Evolutionary conservation across 2,888 invertebrate genomes (phyloP), one percentile per base, ranked within the genome.

Genomic region (Cyclophora albipunctata): DNA sequence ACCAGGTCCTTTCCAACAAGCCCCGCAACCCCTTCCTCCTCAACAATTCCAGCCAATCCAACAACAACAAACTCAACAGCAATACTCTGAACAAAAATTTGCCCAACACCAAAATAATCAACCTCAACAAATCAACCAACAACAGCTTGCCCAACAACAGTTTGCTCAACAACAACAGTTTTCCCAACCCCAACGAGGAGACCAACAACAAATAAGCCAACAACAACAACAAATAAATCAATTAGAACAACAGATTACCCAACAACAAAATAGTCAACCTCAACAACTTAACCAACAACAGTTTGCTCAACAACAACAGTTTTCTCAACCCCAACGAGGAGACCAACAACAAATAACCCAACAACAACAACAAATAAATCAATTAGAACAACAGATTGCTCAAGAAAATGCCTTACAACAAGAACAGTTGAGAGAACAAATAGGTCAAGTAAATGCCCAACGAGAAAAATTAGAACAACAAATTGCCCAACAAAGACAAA

Each of bases 1-100:
- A 49, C 53, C 54, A 3, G 52, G 55, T 20, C 45, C 53, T n/a
- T 52, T 59, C 40, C 62, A 62, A 35, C 45, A 47, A 3, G 55
- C 57, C 20, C 41, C 52, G 34, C 53, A 51, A 47, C 48, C 42
- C 5, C 52, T 49, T 33, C 48, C 34, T 42, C 49, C 49, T 40
- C 45, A 44, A 7, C 4, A 42, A 6, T 54, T 52, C 34, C 52
- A 52, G 33, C 45, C 52, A 42, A 7, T 45, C 6, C 48, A 47
- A 34, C 40, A 43, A 43, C 43, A 43, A 43, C 43, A 43, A 7
- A 7, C 42, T 3, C 42, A 43, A 20, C 33, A 20, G 5, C 43
- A 43, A 20, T 33, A 43, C 20, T 5, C 3, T 4, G 6, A 42
- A 7, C 42, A 42, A 42, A 3, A 3, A 1, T 7, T 20, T 20